phyloP scores from a whole-genome alignment of 2,113 vertebrate species.

The Brienomyrus longianalis region DNA sequence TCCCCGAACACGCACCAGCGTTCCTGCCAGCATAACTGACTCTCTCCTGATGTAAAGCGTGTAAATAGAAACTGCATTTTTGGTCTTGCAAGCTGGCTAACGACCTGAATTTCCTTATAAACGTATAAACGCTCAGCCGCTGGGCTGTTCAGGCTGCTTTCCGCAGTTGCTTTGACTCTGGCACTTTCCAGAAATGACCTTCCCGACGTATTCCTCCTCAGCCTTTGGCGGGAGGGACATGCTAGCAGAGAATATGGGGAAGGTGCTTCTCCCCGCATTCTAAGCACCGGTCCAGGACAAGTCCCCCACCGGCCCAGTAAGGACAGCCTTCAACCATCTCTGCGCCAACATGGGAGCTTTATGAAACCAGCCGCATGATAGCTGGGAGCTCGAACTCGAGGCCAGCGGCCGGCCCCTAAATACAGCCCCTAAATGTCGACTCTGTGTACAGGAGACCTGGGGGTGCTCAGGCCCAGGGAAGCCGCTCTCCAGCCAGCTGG shows the following conservation, averaged over 20 bases:
- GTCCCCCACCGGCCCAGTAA: not conserved
- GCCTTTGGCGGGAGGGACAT: not conserved
- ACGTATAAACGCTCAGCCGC: not conserved
- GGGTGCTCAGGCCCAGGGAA: not conserved
- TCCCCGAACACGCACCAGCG: not conserved
- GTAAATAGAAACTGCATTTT: slow-evolving; percentile 5
- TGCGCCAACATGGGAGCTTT: not conserved
- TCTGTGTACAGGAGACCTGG: not conserved
- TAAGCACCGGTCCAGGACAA: not conserved
- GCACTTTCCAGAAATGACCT: not conserved
- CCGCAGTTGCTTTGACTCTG: not conserved
- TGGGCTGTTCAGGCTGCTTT: not conserved
- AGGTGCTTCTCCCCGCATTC: not conserved
- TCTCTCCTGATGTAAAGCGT: slow-evolving; percentile 3
- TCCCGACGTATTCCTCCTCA: not conserved
- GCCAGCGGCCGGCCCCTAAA: not conserved
- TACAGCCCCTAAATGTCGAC: not conserved
- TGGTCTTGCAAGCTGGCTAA: not conserved
- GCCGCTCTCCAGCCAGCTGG: slow-evolving; percentile 11
- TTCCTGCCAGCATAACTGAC: slow-evolving; percentile 2
- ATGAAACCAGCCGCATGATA: not conserved
- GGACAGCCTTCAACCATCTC: not conserved
- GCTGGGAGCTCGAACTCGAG: not conserved
- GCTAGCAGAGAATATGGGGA: not conserved
- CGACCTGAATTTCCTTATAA: not conserved